A percentile compares a stretch with the other conserved stretches of the same genome.
phyloP scores from a whole-genome alignment of 2,797 vertebrate genomes.

The Pseudotriccus pelzelni region DNA sequence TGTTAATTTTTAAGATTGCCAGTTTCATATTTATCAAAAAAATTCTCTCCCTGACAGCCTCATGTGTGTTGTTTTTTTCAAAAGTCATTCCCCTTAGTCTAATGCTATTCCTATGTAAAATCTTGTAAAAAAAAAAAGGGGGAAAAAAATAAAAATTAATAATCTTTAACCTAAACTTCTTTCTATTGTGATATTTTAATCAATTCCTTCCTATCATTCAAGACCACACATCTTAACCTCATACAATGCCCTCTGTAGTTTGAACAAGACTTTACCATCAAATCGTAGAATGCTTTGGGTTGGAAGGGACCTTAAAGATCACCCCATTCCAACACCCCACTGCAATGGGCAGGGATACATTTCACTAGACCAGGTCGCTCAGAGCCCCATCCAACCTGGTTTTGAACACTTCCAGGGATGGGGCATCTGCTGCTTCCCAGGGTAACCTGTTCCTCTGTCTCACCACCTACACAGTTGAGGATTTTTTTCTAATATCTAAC shows the following conservation, averaged over 20 bases:
- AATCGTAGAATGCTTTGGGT: background rate
- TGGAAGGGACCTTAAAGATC: background rate
- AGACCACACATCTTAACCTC: background rate
- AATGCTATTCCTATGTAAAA: background rate
- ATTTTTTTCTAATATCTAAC: background rate
- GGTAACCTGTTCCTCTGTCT: background rate
- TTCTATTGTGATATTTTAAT: background rate
- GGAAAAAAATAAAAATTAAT: too few species aligned
- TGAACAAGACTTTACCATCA: background rate
- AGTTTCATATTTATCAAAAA: background rate
- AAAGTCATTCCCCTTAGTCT: background rate
- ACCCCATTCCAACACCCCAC: background rate
- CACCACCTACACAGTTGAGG: background rate
- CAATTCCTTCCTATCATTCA: background rate
- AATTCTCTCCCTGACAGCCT: background rate
- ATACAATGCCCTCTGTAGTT: background rate
- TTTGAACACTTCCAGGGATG: background rate
- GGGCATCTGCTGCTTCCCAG: background rate
- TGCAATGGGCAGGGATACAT: background rate
- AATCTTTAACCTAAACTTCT: background rate
- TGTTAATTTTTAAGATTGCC: background rate
- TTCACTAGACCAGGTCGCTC: background rate
- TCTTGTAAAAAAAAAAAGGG: background rate
- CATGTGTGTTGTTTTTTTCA: background rate
- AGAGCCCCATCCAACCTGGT: background rate